phyloP scores from a whole-genome alignment of 2,888 invertebrate genomes.

The Dendrolimus houi region DNA sequence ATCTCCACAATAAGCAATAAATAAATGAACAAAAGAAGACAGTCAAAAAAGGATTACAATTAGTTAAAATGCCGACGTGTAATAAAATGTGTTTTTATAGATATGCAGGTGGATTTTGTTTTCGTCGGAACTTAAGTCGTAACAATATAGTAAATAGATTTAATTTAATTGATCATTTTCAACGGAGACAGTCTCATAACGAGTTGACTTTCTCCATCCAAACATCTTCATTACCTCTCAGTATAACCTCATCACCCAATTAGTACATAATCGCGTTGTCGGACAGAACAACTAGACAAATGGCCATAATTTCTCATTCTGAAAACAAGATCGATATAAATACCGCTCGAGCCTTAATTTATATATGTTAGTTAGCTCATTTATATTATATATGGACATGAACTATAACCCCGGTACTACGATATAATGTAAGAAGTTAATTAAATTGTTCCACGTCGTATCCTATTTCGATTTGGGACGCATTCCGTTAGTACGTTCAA shows the following conservation, averaged over 20 bases:
- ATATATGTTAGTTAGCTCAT: constrained; percentile 1
- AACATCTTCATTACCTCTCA: not conserved
- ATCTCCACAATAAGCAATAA: too few species aligned
- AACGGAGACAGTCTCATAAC: too few species aligned
- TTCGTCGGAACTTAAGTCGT: too few species aligned
- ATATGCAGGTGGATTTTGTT: too few species aligned
- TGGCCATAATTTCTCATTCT: constrained; percentile 15
- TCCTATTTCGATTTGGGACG: not conserved
- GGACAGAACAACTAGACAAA: constrained; percentile 11
- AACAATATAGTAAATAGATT: too few species aligned
- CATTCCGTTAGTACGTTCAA: too few species aligned
- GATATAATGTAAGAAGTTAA: constrained; percentile 1
- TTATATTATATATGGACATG: constrained; percentile 3
- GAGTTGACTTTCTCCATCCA: not conserved
- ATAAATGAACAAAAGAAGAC: too few species aligned
- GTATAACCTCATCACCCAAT: constrained; percentile 16
- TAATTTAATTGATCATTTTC: too few species aligned
- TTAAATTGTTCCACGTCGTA: not conserved
- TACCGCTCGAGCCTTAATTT: not conserved
- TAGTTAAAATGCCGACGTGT: too few species aligned
- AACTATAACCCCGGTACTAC: constrained; percentile 2
- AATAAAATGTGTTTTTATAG: too few species aligned
- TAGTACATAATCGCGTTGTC: constrained; percentile 15
- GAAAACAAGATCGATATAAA: constrained; percentile 14
- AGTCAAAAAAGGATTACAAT: too few species aligned